Evolutionary conservation across 2,888 invertebrate species (phyloP).

Genomic region (Andrena haemorrhoa): DNA sequence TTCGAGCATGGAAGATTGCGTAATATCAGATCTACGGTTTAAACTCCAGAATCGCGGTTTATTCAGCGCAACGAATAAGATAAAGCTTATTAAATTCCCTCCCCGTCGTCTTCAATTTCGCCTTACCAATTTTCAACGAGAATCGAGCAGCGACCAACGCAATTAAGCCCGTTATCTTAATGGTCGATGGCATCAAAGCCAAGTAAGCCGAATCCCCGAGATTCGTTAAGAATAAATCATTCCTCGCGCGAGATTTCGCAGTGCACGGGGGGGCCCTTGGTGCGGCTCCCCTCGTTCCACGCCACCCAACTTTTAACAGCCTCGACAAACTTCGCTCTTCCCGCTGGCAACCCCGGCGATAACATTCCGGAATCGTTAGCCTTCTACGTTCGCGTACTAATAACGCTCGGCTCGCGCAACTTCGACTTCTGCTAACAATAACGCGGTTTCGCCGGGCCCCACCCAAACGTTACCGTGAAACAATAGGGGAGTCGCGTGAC

Average conservation of each 20-base stretch:
- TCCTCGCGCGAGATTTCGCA: constrained; percentile 55
- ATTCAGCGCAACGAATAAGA: neutral
- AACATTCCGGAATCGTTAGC: constrained; percentile 58
- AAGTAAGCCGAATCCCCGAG: constrained; percentile 42
- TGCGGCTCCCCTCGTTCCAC: constrained; percentile 20
- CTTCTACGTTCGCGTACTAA: constrained; percentile 49
- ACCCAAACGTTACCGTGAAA: constrained; percentile 7
- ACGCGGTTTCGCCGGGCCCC: constrained; percentile 46
- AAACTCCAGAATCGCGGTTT: neutral
- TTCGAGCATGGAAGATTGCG: too few species aligned
- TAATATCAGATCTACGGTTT: too few species aligned
- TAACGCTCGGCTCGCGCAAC: constrained; percentile 39
- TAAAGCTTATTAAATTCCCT: constrained; percentile 31
- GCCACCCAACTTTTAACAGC: constrained; percentile 69
- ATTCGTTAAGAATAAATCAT: constrained; percentile 63
- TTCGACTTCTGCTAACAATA: constrained; percentile 44
- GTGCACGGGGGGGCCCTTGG: constrained; percentile 16
- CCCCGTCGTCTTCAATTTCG: constrained; percentile 28
- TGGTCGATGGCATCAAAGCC: constrained; percentile 31
- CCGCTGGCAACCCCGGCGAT: constrained; percentile 49
- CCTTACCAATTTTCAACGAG: constrained; percentile 6
- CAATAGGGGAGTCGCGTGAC: constrained; percentile 24
- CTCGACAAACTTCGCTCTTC: constrained; percentile 56
- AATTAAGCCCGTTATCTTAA: constrained; percentile 57
- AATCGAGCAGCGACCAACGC: constrained; percentile 20